These are phyloP conservation scores for Colletes latitarsis DNA, from an alignment of 1,140 invertebrate species.

Conservation along the genomic window DNA sequence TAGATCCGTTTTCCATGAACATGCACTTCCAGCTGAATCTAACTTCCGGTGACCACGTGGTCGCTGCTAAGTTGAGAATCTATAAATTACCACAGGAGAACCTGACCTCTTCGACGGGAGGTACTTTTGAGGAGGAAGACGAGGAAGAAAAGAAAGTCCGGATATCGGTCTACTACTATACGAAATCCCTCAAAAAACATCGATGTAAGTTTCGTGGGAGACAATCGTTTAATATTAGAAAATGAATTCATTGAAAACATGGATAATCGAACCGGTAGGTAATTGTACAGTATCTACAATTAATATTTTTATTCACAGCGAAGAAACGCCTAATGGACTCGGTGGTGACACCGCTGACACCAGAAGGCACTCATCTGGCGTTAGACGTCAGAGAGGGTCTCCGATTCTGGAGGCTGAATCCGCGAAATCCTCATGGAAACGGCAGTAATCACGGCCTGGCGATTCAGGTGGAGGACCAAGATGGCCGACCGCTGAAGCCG, in stretches of 20 bases:
- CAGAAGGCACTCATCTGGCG: constrained; percentile 72
- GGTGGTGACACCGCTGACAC: constrained; percentile 78
- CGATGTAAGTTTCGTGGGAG: constrained; percentile 76
- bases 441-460: constrained; percentile 83
- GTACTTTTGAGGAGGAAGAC: constrained; percentile 70
- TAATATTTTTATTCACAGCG: constrained; percentile 63
- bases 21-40: constrained; percentile 82
- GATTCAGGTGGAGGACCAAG: constrained; percentile 85
- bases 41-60: constrained; percentile 78
- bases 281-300: neutral
- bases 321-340: constrained; percentile 83
- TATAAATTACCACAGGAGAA: constrained; percentile 81
- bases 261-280: no score
- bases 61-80: constrained; percentile 82
- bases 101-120: constrained; percentile 58
- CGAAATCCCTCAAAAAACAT: constrained; percentile 82
- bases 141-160: constrained; percentile 83
- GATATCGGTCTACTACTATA: constrained; percentile 85
- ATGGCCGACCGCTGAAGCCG: constrained; percentile 81
- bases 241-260: neutral
- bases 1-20: constrained; percentile 81
- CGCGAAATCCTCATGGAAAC: constrained; percentile 68
- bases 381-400: constrained; percentile 74
- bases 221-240: neutral
- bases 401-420: constrained; percentile 71